Conservation (phyloP, 2,888 invertebrate species). For the Atethmia centrago region DNA sequence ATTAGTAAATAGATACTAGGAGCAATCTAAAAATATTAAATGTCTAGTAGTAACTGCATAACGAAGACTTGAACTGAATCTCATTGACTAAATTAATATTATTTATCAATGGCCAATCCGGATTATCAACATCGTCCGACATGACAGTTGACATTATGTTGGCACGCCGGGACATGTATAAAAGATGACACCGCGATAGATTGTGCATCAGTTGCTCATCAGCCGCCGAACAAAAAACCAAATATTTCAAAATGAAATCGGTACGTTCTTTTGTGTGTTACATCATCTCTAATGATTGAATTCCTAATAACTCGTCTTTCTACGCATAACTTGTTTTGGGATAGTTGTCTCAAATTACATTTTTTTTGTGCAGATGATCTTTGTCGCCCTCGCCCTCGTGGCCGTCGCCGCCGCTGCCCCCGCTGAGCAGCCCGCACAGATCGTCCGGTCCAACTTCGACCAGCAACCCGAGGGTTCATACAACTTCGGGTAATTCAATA, state of each 20-base stretch:
- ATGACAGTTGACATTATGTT: conserved; percentile 29
- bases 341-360: not conserved
- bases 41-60: conserved; percentile 8
- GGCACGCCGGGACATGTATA: conserved; percentile 18
- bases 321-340: not conserved
- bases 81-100: conserved; percentile 36
- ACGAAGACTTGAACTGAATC: conserved; percentile 17
- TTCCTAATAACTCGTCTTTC: not conserved
- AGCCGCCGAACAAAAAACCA: no score
- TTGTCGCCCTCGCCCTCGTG: conserved; percentile 60
- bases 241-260: conserved; percentile 46
- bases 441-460: not conserved
- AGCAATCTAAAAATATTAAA: not conserved
- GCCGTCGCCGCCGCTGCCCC: conserved; percentile 51
- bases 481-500: not conserved
- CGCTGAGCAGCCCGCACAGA: not conserved
- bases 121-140: conserved; percentile 10
- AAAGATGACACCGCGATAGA: conserved; percentile 10
- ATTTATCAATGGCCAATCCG: conserved; percentile 32
- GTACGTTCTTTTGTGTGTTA: conserved; percentile 25
- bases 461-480: conserved; percentile 39
- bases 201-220: conserved; percentile 36
- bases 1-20: not conserved
- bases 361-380: conserved; percentile 41
- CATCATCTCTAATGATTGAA: not conserved